phyloP scores from a whole-genome alignment of 2,113 vertebrate genomes.

The Amazona guildingii region DNA sequence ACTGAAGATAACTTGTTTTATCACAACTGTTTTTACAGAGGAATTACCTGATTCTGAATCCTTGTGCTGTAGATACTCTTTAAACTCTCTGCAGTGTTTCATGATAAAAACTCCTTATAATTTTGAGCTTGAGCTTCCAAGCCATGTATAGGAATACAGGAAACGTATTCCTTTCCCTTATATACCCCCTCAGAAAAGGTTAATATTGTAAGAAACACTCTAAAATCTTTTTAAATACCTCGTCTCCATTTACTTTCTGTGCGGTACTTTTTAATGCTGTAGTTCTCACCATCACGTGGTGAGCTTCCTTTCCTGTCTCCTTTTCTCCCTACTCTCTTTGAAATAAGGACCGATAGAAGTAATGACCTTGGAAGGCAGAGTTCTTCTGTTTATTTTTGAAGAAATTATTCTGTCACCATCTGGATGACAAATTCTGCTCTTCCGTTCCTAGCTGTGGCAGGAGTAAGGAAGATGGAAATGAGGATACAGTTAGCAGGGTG shows the following conservation, averaged over 20 bases:
- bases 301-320: not conserved
- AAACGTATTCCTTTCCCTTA: not conserved
- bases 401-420: not conserved
- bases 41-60: not conserved
- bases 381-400: not conserved
- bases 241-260: not conserved
- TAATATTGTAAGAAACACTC: not conserved
- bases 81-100: not conserved
- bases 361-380: not conserved
- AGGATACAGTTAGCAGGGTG: not conserved
- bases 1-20: not conserved
- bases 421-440: not conserved
- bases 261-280: not conserved
- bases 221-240: not conserved
- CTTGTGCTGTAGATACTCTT: not conserved
- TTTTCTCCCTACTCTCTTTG: not conserved
- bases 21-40: not conserved
- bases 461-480: not conserved
- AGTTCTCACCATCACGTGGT: not conserved
- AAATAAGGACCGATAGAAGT: not conserved
- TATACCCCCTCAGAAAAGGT: not conserved
- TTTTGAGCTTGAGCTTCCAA: not conserved
- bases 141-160: not conserved
- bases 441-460: not conserved
- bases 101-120: rapidly evolving